Percentiles rank a stretch among this genome's conserved stretches.
phyloP scores from a whole-genome alignment of 2,888 invertebrate species.

The Lacanobia oleracea region DNA sequence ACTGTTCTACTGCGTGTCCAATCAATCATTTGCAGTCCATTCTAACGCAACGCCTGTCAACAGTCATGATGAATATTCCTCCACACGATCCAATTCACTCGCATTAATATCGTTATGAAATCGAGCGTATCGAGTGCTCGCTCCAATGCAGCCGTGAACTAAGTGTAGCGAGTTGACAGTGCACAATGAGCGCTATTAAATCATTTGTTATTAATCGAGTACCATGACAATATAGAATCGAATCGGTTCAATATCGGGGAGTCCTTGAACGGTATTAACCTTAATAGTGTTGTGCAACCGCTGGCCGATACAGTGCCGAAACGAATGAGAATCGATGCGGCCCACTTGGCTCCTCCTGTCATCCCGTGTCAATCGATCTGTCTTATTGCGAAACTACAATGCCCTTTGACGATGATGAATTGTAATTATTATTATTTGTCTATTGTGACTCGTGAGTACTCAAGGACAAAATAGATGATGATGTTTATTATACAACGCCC shows the following conservation, averaged over 20 bases:
- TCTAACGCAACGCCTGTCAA: conserved; percentile 77
- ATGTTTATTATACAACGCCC: conserved; percentile 43
- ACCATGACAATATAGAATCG: conserved; percentile 73
- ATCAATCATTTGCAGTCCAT: conserved; percentile 75
- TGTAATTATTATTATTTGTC: conserved; percentile 73
- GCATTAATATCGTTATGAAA: conserved; percentile 77
- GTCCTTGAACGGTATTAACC: conserved; percentile 87
- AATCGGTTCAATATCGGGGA: conserved; percentile 76
- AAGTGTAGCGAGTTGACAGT: conserved; percentile 72
- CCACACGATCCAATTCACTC: conserved; percentile 75
- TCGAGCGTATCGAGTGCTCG: conserved; percentile 72
- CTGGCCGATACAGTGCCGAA: conserved; percentile 78
- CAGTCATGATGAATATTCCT: conserved; percentile 78
- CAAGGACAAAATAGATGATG: conserved; percentile 72
- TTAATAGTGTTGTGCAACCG: conserved; percentile 77
- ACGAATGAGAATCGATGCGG: conserved; percentile 80
- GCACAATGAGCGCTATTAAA: conserved; percentile 78
- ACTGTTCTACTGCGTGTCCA: conserved; percentile 72
- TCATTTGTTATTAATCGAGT: conserved; percentile 78
- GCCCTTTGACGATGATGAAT: conserved; percentile 80
- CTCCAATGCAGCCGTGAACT: conserved; percentile 78
- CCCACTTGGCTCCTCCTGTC: conserved; percentile 78
- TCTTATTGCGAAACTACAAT: conserved; percentile 76
- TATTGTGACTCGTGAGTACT: conserved; percentile 71
- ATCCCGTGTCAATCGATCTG: conserved; percentile 76